These are phyloP conservation scores for Agrochola lychnidis DNA, from an alignment of 2,888 invertebrate genomes.

Conservation along the genomic window DNA sequence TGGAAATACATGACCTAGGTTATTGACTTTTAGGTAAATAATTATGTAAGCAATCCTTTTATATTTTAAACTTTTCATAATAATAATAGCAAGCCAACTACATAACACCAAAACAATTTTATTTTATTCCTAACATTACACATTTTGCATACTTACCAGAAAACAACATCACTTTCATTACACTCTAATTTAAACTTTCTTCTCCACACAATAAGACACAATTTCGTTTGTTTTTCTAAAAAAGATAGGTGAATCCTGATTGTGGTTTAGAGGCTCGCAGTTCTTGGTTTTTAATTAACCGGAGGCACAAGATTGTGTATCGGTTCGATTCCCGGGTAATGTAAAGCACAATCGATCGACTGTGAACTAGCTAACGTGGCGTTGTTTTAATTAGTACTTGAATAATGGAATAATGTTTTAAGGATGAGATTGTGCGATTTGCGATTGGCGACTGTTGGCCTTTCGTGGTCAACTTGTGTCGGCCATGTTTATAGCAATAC, in stretches of 20 bases:
- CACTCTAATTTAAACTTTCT: conserved; percentile 21
- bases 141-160: conserved; percentile 4
- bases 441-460: conserved; percentile 14
- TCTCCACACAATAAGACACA: accelerated
- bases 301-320: conserved; percentile 62
- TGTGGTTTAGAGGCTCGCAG: conserved; percentile 42
- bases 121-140: conserved; percentile 30
- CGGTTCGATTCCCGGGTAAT: conserved; percentile 62
- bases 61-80: not conserved
- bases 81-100: conserved; percentile 12
- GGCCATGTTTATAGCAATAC: conserved; percentile 14
- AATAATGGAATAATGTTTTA: conserved; percentile 62
- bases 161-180: not conserved
- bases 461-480: not conserved
- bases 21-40: not conserved
- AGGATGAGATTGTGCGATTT: conserved; percentile 40
- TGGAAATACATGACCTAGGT: not conserved
- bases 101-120: conserved; percentile 29
- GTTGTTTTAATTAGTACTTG: conserved; percentile 67
- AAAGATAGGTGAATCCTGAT: conserved; percentile 50
- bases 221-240: not conserved
- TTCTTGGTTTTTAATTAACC: conserved; percentile 67
- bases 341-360: conserved; percentile 63
- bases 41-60: not conserved
- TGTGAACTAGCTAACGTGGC: conserved; percentile 45